Evolutionary conservation across 2,888 invertebrate species (phyloP), one percentile per base, ranked within the genome.

Genomic region (Aricia artaxerxes): DNA sequence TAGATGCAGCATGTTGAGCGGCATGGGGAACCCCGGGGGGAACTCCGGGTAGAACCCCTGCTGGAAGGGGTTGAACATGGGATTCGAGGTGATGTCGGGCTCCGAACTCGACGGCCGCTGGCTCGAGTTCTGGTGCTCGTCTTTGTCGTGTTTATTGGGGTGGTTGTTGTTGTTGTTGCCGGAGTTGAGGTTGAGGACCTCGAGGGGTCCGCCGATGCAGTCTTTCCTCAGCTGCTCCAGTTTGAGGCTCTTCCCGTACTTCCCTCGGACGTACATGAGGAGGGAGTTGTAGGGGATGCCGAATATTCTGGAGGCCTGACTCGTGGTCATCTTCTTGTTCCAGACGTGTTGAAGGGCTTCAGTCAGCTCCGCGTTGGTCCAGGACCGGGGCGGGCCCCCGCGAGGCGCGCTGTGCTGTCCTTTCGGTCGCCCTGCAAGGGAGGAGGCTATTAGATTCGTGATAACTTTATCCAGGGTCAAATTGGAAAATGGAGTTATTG

Each of bases 271-370:
- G 93, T 98, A 98, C 98, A 98, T 98, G 79, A 98, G 94, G 77
- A 98, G 95, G 75, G 98, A 98, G 93, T 98, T 98, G 95, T 98
- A 98, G n/a, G 98, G 98, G 83, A 98, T 98, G 73, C 98, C 98
- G 91, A 98, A 98, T 88, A 98, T 97, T 82, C 98, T 94, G 40
- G 98, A 98, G 11, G 98, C 98, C 91, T 98, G 98, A 87, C 98
- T 98, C 73, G 98, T 98, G 82, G 98, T 98, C 98, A 98, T 98
- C 89, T 98, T 98, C 88, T 98, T 98, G 92, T 98, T 98, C 98
- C 98, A 98, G n/a, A 98, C 98, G 91, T 98, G 98, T 87, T 98
- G 98, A 78, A 98, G 95, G 1, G 98, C 98, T 91, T 98, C 97
- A 78, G 98, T 98, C 78, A 98, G 95, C 87, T 98, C 98, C 61